Evolutionary conservation across 2,888 invertebrate species (phyloP).

Genomic region (Orthosia gothica): DNA sequence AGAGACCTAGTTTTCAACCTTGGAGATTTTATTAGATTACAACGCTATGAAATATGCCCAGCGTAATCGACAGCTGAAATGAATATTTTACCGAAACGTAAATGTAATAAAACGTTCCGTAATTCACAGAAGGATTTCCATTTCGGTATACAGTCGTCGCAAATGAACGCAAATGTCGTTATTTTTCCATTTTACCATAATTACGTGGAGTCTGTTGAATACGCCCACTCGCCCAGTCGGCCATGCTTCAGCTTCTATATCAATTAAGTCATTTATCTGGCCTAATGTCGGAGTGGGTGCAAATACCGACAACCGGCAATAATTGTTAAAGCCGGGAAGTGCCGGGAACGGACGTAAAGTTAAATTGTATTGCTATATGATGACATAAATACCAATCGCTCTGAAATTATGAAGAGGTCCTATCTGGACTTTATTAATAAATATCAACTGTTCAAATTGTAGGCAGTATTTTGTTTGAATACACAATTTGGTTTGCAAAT

Average conservation of each 20-base stretch:
- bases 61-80: constrained; percentile 39
- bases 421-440: constrained; percentile 36
- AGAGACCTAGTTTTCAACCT: neutral
- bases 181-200: constrained; percentile 60
- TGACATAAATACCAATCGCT: constrained; percentile 67
- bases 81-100: constrained; percentile 36
- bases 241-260: constrained; percentile 51
- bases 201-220: constrained; percentile 50
- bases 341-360: constrained; percentile 68
- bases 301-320: constrained; percentile 70
- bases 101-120: constrained; percentile 38
- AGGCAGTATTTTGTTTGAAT: constrained; percentile 19
- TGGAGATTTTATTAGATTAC: neutral
- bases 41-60: constrained; percentile 3
- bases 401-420: constrained; percentile 61
- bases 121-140: constrained; percentile 43
- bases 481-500: constrained; percentile 27
- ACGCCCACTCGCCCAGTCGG: constrained; percentile 21
- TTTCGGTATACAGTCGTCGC: constrained; percentile 38
- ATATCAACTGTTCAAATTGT: constrained; percentile 14
- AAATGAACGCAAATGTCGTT: constrained; percentile 56
- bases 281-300: constrained; percentile 65
- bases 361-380: constrained; percentile 72
- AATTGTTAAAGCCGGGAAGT: constrained; percentile 66
- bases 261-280: constrained; percentile 64